Evolutionary conservation across 2,888 invertebrate genomes (phyloP), one percentile per base, ranked within the genome.

Genomic region (Deilephila elpenor): DNA sequence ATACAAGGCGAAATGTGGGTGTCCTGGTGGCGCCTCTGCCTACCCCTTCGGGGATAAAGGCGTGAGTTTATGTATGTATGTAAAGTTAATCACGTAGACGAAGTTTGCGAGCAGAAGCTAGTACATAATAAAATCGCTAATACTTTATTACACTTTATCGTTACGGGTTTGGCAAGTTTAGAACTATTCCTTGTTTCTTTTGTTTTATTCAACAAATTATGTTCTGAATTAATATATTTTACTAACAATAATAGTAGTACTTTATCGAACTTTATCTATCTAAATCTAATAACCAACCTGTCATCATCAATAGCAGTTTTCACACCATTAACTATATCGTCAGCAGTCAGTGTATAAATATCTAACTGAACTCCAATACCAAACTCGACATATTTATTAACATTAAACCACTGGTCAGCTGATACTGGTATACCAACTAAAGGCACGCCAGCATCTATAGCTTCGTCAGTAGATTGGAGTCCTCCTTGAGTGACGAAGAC

Each of bases 391-490:
- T 82, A 88, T 77, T 81, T 87, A 75, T 83, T 85, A 82, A 86
- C 87, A 74, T 91, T 92, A 11, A 81, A 83, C 77, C 85, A 82
- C 75, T 91, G 91, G 74, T 93, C 92, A 2, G 82, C 86, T 32
- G 87, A 74, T 75, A 91, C 84, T 2, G 90, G 89, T 59, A 92
- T 77, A 0, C 85, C 90, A 25, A 91, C 78, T 3, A 91, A 74
- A 8, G 91, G 91, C 0, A 89, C 86, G 29, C 84, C 83, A 20
- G 87, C 86, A 53, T 81, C 82, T 6, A 84, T 78, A 0, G 83
- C 81, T 76, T 84, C 83, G 14, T 83, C 81, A 0, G 79, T 80
- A 0, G 84, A 84, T 53, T 83, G 82, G 1, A 82, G 74, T n/a
- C 84, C 80, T 8, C 81, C 79, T 80, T 84, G 79, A 0, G 80